Evolutionary conservation across 1,140 invertebrate genomes (phyloP).

Genomic region (Copidosoma floridanum): DNA sequence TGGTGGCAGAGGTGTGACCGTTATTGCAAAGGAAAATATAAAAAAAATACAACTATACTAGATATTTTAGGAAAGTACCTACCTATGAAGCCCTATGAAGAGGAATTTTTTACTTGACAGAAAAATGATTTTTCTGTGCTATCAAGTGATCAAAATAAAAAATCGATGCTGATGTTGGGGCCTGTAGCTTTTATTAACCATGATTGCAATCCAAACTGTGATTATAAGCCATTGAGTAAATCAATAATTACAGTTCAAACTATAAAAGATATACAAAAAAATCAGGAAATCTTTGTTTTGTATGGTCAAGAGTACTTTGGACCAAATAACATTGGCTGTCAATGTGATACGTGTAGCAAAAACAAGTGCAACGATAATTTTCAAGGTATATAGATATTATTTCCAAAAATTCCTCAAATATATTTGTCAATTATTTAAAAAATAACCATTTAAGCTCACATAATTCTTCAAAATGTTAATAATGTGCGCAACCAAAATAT

Average conservation of each 20-base stretch:
- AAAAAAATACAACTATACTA: not conserved
- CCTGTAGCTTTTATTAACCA: not conserved
- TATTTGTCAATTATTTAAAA: too few species aligned
- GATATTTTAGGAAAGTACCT: not conserved
- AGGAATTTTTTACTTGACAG: not conserved
- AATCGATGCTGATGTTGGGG: not conserved
- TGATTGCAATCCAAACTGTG: not conserved
- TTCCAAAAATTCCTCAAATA: too few species aligned
- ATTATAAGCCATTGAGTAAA: not conserved
- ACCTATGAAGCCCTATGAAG: not conserved
- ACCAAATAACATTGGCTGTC: not conserved
- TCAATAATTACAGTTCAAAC: not conserved
- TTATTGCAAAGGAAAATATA: not conserved
- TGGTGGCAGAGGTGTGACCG: not conserved
- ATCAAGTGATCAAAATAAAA: not conserved
- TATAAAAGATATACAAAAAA: not conserved
- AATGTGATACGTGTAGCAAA: not conserved
- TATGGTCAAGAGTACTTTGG: not conserved
- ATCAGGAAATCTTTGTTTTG: not conserved
- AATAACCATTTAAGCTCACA: too few species aligned
- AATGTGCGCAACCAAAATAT: too few species aligned
- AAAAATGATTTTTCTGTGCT: not conserved
- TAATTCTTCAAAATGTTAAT: too few species aligned
- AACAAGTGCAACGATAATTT: not conserved
- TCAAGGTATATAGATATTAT: not conserved